These are phyloP conservation scores for Leucoraja ocellata DNA, from an alignment of 2,797 vertebrate genomes.

Conservation along the genomic window DNA sequence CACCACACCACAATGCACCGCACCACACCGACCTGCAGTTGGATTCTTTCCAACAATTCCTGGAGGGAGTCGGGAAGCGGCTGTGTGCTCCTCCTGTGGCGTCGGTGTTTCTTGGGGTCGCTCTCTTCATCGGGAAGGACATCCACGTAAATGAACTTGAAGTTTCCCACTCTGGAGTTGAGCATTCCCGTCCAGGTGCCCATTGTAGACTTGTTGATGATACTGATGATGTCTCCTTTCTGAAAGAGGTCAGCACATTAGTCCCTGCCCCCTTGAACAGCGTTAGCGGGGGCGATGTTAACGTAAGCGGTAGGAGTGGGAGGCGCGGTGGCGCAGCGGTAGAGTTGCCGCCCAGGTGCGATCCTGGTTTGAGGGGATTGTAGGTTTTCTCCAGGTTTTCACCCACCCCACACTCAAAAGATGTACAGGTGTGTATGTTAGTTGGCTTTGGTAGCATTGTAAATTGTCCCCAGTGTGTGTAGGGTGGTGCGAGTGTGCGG, in stretches of 20 bases:
- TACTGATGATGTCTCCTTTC: conserved; percentile 87
- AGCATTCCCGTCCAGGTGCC: conserved; percentile 90
- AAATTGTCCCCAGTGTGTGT: no score
- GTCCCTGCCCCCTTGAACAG: background rate
- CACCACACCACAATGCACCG: no score
- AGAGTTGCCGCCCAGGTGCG: no score
- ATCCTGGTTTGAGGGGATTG: no score
- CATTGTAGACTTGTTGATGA: conserved; percentile 83
- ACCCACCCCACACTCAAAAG: no score
- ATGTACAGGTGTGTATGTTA: no score
- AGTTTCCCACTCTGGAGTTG: conserved; percentile 77
- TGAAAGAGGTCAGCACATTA: conserved; percentile 46
- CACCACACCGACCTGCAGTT: conserved; percentile 69
- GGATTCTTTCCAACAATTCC: conserved; percentile 68
- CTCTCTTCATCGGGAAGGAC: conserved; percentile 65
- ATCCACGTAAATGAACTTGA: conserved; percentile 95
- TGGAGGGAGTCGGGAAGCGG: conserved; percentile 68
- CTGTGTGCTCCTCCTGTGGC: conserved; percentile 54
- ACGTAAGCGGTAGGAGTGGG: no score
- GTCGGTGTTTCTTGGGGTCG: conserved; percentile 59
- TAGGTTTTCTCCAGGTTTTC: no score
- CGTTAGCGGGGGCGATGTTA: background rate
- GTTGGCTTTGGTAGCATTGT: no score
- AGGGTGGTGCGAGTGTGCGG: no score
- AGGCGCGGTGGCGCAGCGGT: no score